phyloP scores from a whole-genome alignment of 2,888 invertebrate genomes.

The Alloscopus bannaensis region DNA sequence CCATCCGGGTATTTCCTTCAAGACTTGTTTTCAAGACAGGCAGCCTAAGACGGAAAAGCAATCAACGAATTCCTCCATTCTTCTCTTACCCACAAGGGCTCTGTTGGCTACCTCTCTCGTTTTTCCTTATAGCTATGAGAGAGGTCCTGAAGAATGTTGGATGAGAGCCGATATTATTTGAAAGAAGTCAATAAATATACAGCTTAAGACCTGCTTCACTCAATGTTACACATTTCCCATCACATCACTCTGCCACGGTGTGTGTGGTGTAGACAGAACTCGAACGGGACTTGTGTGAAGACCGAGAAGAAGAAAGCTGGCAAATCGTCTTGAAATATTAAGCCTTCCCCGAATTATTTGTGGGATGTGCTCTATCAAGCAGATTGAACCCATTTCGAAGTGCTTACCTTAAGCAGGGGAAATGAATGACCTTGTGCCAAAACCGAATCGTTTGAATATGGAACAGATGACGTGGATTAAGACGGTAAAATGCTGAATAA shows the following conservation, averaged over 20 bases:
- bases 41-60: slow-evolving; percentile 48
- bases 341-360: not conserved
- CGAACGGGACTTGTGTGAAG: too few species aligned
- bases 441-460: too few species aligned
- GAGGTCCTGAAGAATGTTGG: slow-evolving; percentile 5
- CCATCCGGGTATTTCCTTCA: slow-evolving; percentile 45
- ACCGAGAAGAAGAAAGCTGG: too few species aligned
- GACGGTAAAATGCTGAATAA: too few species aligned
- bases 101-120: too few species aligned
- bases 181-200: slow-evolving; percentile 25
- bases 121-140: too few species aligned
- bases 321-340: not conserved
- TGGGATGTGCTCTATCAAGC: not conserved
- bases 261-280: too few species aligned
- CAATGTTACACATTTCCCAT: too few species aligned
- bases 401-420: too few species aligned
- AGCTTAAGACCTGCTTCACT: slow-evolving; percentile 8
- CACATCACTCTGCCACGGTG: too few species aligned
- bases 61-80: slow-evolving; percentile 52
- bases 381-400: not conserved
- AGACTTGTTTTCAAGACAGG: slow-evolving; percentile 19
- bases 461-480: too few species aligned
- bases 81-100: slow-evolving; percentile 31
- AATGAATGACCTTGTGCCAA: too few species aligned
- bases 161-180: slow-evolving; percentile 16